Evolutionary conservation across 2,888 invertebrate genomes (phyloP), one percentile per base, ranked within the genome.

Genomic region (Conchocele bisecta): DNA sequence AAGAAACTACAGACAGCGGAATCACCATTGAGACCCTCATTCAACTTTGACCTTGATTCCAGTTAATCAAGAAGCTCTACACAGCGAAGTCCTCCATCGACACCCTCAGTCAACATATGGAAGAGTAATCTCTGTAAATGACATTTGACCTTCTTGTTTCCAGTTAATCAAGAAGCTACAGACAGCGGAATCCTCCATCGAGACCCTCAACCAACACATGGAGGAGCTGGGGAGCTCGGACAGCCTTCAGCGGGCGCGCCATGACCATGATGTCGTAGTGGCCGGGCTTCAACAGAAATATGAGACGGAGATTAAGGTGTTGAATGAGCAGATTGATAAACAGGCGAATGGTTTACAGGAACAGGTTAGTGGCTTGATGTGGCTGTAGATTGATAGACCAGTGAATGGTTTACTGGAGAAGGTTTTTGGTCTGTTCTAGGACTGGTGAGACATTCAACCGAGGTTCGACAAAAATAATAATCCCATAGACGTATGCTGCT

Each of bases 61-160:
- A 90, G 90, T 54, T 88, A 6, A 68, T 86, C 6, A 83, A 84
- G 33, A 89, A 90, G 65, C 79, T 91, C 6, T 84, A 88, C 56
- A 79, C 84, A 0, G 84, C 89, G 0, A 90, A 91, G 75, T 76
- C 89, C 0, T 88, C 88, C n/a, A 89, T 91, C 17, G 89, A 90
- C 54, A 85, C 81, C 9, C 70, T 91, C 29, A 86, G 88, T 51
- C 83, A 86, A n/a, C 90, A 91, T 76, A 53, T 91, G 37, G 80
- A 81, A 17, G 88, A 88, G n/a, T n/a, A n/a, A n/a, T n/a, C n/a
- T n/a, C n/a, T n/a, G n/a, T n/a, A n/a, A n/a, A n/a, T n/a, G n/a
- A n/a, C n/a, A n/a, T n/a, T n/a, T n/a, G n/a, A n/a, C n/a, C n/a
- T n/a, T n/a, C n/a, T n/a, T 39, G 17, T 44, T 37, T 72, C 15